phyloP scores from a whole-genome alignment of 1,140 invertebrate genomes.

The Eriocheir sinensis region DNA sequence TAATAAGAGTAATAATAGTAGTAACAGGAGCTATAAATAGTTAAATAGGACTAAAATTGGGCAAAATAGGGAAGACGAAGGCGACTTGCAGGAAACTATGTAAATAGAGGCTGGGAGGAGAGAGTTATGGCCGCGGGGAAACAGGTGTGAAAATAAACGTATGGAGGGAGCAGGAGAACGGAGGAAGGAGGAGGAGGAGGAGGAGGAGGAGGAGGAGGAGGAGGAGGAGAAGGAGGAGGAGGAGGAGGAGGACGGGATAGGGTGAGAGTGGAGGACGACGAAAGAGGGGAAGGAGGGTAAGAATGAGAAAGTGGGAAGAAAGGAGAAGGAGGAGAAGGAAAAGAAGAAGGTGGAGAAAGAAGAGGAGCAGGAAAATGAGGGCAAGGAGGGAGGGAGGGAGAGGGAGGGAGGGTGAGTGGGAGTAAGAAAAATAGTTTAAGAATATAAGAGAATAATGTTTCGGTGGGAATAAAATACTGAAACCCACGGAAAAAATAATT shows the following conservation, averaged over 20 bases:
- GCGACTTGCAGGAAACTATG: constrained; percentile 39
- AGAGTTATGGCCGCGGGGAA: constrained; percentile 39
- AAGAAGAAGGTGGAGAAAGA: neutral
- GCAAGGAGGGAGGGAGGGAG: neutral
- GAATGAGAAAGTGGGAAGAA: neutral
- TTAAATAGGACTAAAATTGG: constrained; percentile 40
- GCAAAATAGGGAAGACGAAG: constrained; percentile 35
- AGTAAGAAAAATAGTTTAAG: neutral
- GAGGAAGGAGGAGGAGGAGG: constrained; percentile 31
- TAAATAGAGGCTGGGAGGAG: constrained; percentile 52
- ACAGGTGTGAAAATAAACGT: constrained; percentile 52
- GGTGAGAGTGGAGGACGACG: neutral
- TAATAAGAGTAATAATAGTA: neutral
- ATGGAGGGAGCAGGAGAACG: neutral
- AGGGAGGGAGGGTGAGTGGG: neutral
- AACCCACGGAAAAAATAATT: too few relatives aligned
- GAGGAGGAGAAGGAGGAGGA: neutral
- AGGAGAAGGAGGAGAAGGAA: neutral
- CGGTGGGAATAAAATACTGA: too few relatives aligned
- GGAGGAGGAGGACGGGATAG: neutral
- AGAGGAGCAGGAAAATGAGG: neutral
- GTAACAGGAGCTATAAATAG: neutral
- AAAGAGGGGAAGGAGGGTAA: neutral
- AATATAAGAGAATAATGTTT: neutral
- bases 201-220: neutral